A percentile compares a stretch with the other conserved stretches of the same genome.
phyloP scores from a whole-genome alignment of 2,113 vertebrate genomes.

The Helogale parvula region DNA sequence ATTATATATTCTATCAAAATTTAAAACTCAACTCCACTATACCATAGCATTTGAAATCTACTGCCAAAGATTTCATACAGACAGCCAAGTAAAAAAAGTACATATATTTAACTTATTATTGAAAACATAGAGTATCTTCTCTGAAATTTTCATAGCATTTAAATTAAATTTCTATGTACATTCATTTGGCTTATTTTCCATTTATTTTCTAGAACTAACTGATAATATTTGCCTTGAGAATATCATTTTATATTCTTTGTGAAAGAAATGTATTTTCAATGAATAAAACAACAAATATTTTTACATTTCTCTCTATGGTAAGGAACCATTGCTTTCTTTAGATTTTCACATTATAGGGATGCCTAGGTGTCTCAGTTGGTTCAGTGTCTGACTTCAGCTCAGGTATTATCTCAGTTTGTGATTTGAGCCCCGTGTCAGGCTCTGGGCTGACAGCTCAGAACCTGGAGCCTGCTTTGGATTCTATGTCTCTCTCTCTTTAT shows the following conservation, averaged over 20 bases:
- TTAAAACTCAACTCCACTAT: neutral
- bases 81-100: neutral
- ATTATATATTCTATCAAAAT: slow-evolving; percentile 24
- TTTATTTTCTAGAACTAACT: neutral
- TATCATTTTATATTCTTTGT: neutral
- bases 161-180: neutral
- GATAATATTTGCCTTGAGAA: neutral
- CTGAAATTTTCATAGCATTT: neutral
- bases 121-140: neutral
- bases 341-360: too few species aligned
- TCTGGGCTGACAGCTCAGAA: too few species aligned
- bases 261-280: neutral
- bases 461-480: too few species aligned
- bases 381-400: too few species aligned
- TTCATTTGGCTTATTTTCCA: neutral
- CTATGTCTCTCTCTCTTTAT: too few species aligned
- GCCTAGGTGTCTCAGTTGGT: too few species aligned
- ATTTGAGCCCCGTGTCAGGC: too few species aligned
- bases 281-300: neutral
- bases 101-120: neutral
- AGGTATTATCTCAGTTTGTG: too few species aligned
- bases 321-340: neutral
- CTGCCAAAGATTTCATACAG: neutral
- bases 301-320: neutral
- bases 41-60: neutral